These are phyloP conservation scores for Lymantria dispar DNA, from an alignment of 2,888 invertebrate species.

Conservation along the genomic window DNA sequence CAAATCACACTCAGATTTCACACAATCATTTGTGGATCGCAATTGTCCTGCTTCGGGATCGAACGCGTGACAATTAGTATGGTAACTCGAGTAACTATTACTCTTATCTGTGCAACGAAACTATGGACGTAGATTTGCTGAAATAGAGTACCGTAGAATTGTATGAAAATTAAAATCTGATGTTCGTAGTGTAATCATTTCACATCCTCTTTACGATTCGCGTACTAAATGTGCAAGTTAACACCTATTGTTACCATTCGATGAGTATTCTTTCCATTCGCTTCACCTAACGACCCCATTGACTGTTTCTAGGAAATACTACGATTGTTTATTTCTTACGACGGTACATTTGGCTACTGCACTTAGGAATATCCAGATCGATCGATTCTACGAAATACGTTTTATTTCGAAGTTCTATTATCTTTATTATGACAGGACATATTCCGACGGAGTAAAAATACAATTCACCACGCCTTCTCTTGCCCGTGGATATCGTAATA, in stretches of 20 bases:
- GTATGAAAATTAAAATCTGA: neutral
- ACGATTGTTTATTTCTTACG: conserved; percentile 60
- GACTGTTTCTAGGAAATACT: conserved; percentile 56
- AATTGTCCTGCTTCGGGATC: too few species aligned
- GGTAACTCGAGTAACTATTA: too few species aligned
- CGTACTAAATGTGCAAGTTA: conserved; percentile 55
- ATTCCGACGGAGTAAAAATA: too few species aligned
- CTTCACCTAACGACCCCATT: conserved; percentile 46
- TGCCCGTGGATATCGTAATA: too few species aligned
- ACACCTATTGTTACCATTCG: conserved; percentile 62
- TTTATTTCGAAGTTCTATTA: conserved; percentile 11
- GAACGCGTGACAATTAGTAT: too few species aligned
- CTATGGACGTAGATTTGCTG: neutral
- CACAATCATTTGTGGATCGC: too few species aligned
- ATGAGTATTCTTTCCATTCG: conserved; percentile 54
- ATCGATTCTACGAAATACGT: conserved; percentile 32
- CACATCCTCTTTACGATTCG: conserved; percentile 51
- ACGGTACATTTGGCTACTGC: conserved; percentile 50
- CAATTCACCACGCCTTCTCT: too few species aligned
- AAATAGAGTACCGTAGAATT: neutral
- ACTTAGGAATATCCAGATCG: conserved; percentile 41
- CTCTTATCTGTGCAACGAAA: too few species aligned
- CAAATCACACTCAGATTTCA: too few species aligned
- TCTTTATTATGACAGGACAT: neutral
- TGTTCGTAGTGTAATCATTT: conserved; percentile 45